A percentile compares a stretch with the other conserved stretches of the same genome.
phyloP scores from a whole-genome alignment of 2,113 vertebrate species.

The Rhynchopsitta pachyrhyncha region DNA sequence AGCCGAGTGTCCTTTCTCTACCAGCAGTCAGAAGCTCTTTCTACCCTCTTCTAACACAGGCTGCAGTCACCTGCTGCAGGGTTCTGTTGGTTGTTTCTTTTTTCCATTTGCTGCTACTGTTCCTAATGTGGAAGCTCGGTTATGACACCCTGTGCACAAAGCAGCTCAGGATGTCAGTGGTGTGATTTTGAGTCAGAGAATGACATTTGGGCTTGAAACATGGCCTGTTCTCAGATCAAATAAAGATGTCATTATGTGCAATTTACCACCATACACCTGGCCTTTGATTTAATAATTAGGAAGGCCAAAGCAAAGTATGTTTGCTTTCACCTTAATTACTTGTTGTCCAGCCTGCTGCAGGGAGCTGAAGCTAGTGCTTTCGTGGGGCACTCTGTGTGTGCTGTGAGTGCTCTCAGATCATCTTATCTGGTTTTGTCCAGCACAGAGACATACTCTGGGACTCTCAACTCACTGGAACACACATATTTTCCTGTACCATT shows the following conservation, averaged over 20 bases:
- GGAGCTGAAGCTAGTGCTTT: neutral
- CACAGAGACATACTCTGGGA: neutral
- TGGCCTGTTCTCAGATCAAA: neutral
- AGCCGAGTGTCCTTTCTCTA: neutral
- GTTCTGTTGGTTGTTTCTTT: neutral
- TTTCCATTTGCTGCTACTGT: neutral
- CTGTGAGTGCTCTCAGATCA: neutral
- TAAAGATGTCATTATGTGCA: neutral
- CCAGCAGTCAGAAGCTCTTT: neutral
- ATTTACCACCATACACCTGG: neutral
- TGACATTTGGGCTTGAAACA: neutral
- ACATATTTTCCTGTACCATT: neutral
- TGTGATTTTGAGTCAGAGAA: neutral
- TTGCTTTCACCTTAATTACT: neutral
- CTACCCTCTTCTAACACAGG: neutral
- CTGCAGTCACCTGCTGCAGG: neutral
- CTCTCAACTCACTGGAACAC: neutral
- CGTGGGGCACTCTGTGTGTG: neutral
- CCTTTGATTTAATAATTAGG: neutral
- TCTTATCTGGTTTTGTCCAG: neutral
- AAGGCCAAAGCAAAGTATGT: neutral
- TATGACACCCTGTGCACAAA: neutral
- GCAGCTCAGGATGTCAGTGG: accelerated
- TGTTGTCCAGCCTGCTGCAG: neutral
- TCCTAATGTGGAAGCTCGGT: accelerated